Conservation (phyloP, 2,797 vertebrate species). For the Argya squamiceps region DNA sequence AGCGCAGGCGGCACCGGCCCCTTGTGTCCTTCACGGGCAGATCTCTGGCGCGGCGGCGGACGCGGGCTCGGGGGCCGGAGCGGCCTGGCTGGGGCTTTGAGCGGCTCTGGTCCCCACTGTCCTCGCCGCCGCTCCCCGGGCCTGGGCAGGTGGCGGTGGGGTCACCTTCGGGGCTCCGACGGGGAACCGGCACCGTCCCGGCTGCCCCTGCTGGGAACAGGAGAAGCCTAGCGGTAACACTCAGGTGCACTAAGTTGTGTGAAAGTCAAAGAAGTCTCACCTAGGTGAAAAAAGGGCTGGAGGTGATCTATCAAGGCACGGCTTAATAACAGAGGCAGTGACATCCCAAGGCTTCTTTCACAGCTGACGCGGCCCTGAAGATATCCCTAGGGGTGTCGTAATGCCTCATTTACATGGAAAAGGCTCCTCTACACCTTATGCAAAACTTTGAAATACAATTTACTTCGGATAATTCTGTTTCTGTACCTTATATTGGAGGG, state of each 20-base stretch:
- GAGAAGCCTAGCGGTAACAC: not conserved
- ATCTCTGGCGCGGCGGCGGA: not conserved
- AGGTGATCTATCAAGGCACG: not conserved
- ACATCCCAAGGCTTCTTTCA: not conserved
- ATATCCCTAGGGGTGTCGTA: not conserved
- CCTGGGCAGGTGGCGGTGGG: not conserved
- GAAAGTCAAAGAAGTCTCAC: not conserved
- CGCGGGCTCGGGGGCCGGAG: not conserved
- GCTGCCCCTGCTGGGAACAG: accelerated
- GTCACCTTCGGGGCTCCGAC: not conserved
- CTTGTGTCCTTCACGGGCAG: not conserved
- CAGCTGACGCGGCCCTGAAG: constrained; percentile 19
- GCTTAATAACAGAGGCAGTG: not conserved
- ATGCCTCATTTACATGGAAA: constrained; percentile 47
- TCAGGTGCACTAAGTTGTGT: not conserved
- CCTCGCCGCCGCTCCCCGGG: no score
- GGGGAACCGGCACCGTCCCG: not conserved
- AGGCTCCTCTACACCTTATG: constrained; percentile 1
- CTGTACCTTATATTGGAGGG: constrained; percentile 11
- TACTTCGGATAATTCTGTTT: constrained; percentile 24
- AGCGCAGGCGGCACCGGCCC: not conserved
- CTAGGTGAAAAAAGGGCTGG: not conserved
- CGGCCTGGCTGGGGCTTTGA: not conserved
- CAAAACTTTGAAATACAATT: constrained; percentile 20
- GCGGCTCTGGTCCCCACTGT: not conserved